Conservation (phyloP, 2,113 vertebrate species). For the Saccopteryx bilineata region DNA sequence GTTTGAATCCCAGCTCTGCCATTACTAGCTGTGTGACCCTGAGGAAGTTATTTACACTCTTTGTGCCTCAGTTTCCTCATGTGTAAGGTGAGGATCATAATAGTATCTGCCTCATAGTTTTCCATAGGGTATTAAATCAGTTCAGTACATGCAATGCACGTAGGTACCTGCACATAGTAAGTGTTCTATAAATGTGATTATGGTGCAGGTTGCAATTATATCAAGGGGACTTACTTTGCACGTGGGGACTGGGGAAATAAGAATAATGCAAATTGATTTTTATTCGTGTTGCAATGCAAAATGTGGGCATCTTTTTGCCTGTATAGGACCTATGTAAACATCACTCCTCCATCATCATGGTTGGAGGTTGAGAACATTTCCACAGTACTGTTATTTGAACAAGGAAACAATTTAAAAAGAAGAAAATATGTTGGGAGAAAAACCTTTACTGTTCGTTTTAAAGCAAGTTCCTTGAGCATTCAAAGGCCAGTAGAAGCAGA, state of each 20-base stretch:
- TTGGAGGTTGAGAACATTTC: background rate
- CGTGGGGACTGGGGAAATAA: background rate
- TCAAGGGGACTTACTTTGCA: background rate
- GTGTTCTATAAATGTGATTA: background rate
- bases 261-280: background rate
- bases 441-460: background rate
- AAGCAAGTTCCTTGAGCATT: background rate
- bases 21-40: background rate
- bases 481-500: background rate
- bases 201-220: background rate
- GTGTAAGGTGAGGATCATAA: background rate
- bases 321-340: background rate
- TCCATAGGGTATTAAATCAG: background rate
- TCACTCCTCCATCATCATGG: background rate
- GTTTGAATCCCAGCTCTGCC: background rate
- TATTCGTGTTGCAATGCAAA: background rate
- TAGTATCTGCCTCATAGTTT: background rate
- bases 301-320: background rate
- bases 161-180: background rate
- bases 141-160: background rate
- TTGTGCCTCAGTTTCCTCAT: background rate
- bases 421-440: background rate
- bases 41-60: background rate
- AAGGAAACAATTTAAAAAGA: background rate
- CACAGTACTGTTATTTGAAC: background rate